These are phyloP conservation scores for Botrylloides violaceus DNA, from an alignment of 23 tunicate genomes.

Conservation along the genomic window DNA sequence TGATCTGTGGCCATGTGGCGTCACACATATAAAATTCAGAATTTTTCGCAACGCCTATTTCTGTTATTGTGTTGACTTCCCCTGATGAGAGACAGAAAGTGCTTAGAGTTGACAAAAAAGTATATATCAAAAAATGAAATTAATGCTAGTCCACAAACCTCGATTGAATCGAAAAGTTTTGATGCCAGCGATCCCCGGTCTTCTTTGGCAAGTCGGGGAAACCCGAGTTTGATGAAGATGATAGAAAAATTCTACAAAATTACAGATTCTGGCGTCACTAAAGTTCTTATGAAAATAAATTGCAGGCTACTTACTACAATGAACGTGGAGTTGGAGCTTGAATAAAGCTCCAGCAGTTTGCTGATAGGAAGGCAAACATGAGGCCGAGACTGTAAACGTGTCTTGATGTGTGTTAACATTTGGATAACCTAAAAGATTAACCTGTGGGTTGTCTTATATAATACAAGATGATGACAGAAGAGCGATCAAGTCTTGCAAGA, in stretches of 20 bases:
- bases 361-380: constrained; percentile 53
- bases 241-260: constrained; percentile 64
- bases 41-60: too few relatives aligned
- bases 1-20: too few relatives aligned
- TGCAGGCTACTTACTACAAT: constrained; percentile 35
- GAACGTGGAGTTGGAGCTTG: constrained; percentile 26
- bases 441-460: background rate
- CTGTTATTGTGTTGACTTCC: too few relatives aligned
- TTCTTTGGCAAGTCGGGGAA: constrained; percentile 34
- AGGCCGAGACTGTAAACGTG: constrained; percentile 46
- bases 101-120: too few relatives aligned
- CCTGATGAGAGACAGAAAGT: too few relatives aligned
- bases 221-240: constrained; percentile 67
- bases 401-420: constrained; percentile 62
- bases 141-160: constrained; percentile 23
- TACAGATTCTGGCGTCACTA: background rate
- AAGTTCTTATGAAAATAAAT: background rate
- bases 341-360: constrained; percentile 42
- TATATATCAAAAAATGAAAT: too few relatives aligned
- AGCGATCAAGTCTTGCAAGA: too few relatives aligned
- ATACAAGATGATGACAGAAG: too few relatives aligned
- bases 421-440: constrained; percentile 41
- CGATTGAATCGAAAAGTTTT: constrained; percentile 35
- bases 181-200: constrained; percentile 38
- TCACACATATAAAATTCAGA: too few relatives aligned